These are phyloP conservation scores for Aurelia aurita DNA, from an alignment of 30 jellyfish, hydroid and myxozoan species.

Conservation along the genomic window DNA sequence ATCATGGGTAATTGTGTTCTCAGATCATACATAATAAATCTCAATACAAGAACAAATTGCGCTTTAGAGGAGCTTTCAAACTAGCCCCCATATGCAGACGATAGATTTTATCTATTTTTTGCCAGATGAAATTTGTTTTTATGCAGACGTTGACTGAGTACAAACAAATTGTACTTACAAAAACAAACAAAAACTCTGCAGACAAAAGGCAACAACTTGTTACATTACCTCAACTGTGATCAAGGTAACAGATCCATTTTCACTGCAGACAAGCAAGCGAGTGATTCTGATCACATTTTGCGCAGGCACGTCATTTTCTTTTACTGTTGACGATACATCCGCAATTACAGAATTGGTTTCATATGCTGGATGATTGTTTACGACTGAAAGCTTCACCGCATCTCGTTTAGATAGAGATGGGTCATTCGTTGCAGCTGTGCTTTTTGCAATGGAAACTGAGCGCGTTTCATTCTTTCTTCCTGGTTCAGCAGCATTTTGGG, in stretches of 20 bases:
- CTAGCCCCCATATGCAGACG: no score
- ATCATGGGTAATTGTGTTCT: no score
- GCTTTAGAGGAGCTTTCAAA: no score
- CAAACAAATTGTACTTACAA: background rate
- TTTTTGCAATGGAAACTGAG: conserved; percentile 11
- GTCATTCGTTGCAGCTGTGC: conserved; percentile 9
- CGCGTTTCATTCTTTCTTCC: background rate
- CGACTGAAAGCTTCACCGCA: background rate
- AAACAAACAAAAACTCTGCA: no score
- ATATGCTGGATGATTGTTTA: background rate
- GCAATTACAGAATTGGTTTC: background rate
- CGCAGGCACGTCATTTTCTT: conserved; percentile 2
- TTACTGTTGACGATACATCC: background rate
- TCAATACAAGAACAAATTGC: no score
- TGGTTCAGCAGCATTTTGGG: background rate
- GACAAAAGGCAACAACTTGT: no score
- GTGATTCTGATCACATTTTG: conserved; percentile 14
- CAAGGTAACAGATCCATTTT: conserved; percentile 72
- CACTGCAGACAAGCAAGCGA: conserved; percentile 57
- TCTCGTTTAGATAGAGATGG: conserved; percentile 1
- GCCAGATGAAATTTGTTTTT: no score
- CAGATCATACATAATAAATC: no score
- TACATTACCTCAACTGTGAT: conserved; percentile 29
- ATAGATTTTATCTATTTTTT: no score
- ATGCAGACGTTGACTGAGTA: background rate